Base-by-base conservation (phyloP, 2,113 vertebrate genomes). In the Penelope pileata region DNA sequence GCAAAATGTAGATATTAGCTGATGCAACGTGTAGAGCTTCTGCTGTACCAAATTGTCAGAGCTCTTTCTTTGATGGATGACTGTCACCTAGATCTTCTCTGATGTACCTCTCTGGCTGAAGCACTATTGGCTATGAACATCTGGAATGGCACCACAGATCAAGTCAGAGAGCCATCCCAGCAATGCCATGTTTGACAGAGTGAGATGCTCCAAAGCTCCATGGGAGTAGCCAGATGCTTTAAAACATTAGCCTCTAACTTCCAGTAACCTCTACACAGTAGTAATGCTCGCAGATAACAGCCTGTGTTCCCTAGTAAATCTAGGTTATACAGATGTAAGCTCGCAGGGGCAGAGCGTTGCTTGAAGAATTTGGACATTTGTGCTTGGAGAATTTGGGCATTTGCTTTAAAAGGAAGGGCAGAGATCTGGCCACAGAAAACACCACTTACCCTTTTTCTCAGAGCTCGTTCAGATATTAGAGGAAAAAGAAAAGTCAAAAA, bases 81-180 rank as follows among this genome's bases (percentile, higher is more conserved):
- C 11, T 38, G 56, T 60, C 24, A 54, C 10, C 16, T 29, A 32
- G 1, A 15, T 29, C n/a, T 79, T 50, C 56, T 48, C 38, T 15
- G 36, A 22, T 53, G 72, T 50, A 67, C 6, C 5, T 32, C 36
- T 62, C 29, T 42, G 24, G 15, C 6, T 51, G 24, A 54, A 43
- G 7, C 16, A 26, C 48, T 54, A 8, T 7, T 1, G 2, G 12
- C 10, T 42, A 36, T 1, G 3, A 34, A 24, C 7, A 43, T 11
- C 10, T 53, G 40, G 11, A 80, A 59, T 18, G 36, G 18, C 32
- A 42, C 38, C 7, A 1, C 38, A 47, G n/a, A 42, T 50, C 30
- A n/a, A 18, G 23, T 53, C 34, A 75, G 23, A 59, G 11, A 56
- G 2, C 26, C 21, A 78, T 17, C 13, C 24, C 42, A 67, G 19